Evolutionary conservation across 2,888 invertebrate genomes (phyloP), one percentile per base, ranked within the genome.

Genomic region (Polydesmus complanatus): DNA sequence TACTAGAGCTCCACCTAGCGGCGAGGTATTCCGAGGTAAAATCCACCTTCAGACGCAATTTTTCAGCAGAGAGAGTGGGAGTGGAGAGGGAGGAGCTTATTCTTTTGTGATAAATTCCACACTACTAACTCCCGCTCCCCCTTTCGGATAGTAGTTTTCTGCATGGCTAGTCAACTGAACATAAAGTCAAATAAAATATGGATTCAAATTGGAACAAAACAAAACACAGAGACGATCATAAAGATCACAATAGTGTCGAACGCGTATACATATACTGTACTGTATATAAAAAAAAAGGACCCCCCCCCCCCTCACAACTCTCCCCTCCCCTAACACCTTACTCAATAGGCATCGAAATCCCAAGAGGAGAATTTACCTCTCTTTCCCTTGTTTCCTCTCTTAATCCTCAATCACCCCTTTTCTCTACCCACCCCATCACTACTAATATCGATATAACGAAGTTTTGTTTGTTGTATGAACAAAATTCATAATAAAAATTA

Each of bases 91-190:
- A 37, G 8, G 37, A 37, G 37, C 14, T 37, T 37, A 37, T 37
- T 37, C 37, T 37, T 37, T 37, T 37, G 37, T 37, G 37, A 37
- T 37, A 37, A 37, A 37, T 37, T 37, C 14, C 56, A 22, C 37
- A 27, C 37, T 23, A 22, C 27, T 56, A 19, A 22, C 27, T 37
- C 56, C 27, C 22, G 37, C 21, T 47, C 47, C 56, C 56, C 56
- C 19, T 26, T n/a, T 18, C 37, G 18, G n/a, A 27, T 27, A 27
- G 56, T 47, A 51, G 21, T 47, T 56, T 56, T 56, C 56, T 37
- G 56, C 56, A 37, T 56, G 56, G 56, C 21, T 56, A 56, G 47
- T 37, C 56, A 56, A 56, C 27, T 56, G 56, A 56, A 56, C 56
- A 47, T 37, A 37, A 37, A 37, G 37, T 14, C 37, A 37, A 37